Evolutionary conservation across 2,888 invertebrate species (phyloP), one percentile per base, ranked within the genome.

Genomic region (Coelopa pilipes): DNA sequence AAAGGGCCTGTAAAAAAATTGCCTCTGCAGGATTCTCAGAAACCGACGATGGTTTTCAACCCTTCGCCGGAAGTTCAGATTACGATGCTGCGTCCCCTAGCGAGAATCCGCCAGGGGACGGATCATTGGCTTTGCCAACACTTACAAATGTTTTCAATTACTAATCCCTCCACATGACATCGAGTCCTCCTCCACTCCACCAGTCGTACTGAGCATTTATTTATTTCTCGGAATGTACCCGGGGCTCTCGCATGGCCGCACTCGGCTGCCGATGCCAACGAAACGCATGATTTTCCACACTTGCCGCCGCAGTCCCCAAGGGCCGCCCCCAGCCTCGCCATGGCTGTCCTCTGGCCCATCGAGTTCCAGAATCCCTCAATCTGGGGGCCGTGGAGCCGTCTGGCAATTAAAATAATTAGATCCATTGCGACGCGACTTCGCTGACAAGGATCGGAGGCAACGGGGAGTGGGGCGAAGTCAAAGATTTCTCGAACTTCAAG

Each of bases 221-320:
- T n/a, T n/a, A n/a, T n/a, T n/a, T 34, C 7, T 2, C 34, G 34
- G 34, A 34, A 34, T 34, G 34, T 34, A 34, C 7, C 34, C 34
- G 34, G 34, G 7, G 34, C 34, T 34, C 63, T 55, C 47, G 55
- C 65, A 45, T 65, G 34, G 7, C 34, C 21, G 24, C 71, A 63
- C 65, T 71, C 55, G 63, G 55, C 9, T 71, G 53, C 24, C 71
- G 65, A 50, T 34, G 45, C 46, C 63, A 71, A 63, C 63, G 70
- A 57, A 63, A 71, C 70, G 70, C 68, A 53, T 57, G 68, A 68
- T 66, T 66, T 66, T 66, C 24, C 60, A 62, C 60, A 24, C 60
- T 15, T 24, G 11, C 60, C 19, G 9, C 1, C 15, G 60, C 3
- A 15, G 19, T 57, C 57, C 15, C 17, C 17, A 13, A 49, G 10